Percentiles rank a stretch among this genome's conserved stretches.
Evolutionary conservation across 1,140 invertebrate genomes (phyloP).

Genomic region (Pristionchus pacificus): DNA sequence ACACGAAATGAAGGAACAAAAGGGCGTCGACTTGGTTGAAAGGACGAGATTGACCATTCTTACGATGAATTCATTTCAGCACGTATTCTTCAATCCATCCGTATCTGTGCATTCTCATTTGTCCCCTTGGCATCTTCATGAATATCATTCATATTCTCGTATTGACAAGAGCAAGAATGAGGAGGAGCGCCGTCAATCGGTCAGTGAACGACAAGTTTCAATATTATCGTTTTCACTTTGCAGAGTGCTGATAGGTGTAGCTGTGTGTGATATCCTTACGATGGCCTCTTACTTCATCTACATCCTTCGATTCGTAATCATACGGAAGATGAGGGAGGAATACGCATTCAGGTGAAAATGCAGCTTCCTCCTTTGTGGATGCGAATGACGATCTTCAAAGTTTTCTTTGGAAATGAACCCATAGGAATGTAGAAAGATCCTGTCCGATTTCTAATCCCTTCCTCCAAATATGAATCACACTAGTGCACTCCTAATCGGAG

Average conservation of each 20-base stretch:
- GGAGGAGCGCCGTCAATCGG: neutral
- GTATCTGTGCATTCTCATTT: conserved; percentile 70
- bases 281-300: conserved; percentile 37
- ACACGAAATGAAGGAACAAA: no score
- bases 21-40: no score
- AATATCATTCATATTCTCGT: conserved; percentile 82
- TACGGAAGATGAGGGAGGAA: conserved; percentile 11
- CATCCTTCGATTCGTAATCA: conserved; percentile 27
- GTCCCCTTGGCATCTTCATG: conserved; percentile 77
- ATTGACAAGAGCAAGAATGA: conserved; percentile 63
- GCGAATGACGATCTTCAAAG: neutral
- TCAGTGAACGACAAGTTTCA: neutral
- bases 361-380: neutral
- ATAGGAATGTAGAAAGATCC: no score
- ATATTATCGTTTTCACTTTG: conserved; percentile 9
- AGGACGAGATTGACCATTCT: no score
- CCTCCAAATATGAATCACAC: no score
- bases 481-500: no score
- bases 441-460: no score
- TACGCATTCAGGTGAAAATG: conserved; percentile 7
- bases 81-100: conserved; percentile 64
- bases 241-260: conserved; percentile 32
- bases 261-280: conserved; percentile 33
- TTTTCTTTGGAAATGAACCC: neutral
- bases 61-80: conserved; percentile 22